A percentile compares a stretch with the other conserved stretches of the same genome.
Conservation (phyloP, 2,113 vertebrate species). For the Platysteira castanea region DNA sequence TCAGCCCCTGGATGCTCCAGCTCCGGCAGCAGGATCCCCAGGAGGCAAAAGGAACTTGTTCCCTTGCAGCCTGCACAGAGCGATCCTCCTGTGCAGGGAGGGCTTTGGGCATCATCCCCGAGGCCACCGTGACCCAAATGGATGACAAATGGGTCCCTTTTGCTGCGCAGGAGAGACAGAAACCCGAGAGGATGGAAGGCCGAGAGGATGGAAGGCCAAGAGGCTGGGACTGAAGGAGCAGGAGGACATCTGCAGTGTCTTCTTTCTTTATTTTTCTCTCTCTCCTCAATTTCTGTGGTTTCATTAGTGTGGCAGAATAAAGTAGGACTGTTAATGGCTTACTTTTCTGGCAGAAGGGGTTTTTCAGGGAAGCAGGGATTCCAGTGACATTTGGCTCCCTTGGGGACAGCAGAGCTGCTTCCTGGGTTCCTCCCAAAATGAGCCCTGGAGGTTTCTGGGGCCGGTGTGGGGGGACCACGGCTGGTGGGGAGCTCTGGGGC, state of each 20-base stretch:
- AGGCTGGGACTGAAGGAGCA: background rate
- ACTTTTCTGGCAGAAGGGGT: background rate
- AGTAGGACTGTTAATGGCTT: background rate
- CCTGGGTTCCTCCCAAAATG: background rate
- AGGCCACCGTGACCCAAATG: background rate
- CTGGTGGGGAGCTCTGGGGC: background rate
- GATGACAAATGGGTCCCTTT: background rate
- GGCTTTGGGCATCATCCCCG: background rate
- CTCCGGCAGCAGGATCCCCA: background rate
- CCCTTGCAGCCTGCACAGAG: background rate
- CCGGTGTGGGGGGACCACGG: fast-evolving
- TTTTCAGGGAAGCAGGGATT: background rate
- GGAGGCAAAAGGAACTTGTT: background rate
- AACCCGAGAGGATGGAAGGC: fast-evolving
- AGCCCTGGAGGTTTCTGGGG: background rate
- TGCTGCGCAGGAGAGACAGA: background rate
- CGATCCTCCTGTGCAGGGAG: fast-evolving
- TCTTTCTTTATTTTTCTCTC: background rate
- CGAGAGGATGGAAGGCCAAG: background rate
- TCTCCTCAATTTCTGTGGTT: background rate
- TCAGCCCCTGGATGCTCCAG: background rate
- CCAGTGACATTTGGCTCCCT: fast-evolving
- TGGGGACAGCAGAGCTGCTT: background rate
- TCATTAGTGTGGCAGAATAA: background rate
- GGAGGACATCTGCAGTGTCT: background rate